Evolutionary conservation across 2,113 vertebrate genomes (phyloP).

Genomic region (Clarias macrocephalus): DNA sequence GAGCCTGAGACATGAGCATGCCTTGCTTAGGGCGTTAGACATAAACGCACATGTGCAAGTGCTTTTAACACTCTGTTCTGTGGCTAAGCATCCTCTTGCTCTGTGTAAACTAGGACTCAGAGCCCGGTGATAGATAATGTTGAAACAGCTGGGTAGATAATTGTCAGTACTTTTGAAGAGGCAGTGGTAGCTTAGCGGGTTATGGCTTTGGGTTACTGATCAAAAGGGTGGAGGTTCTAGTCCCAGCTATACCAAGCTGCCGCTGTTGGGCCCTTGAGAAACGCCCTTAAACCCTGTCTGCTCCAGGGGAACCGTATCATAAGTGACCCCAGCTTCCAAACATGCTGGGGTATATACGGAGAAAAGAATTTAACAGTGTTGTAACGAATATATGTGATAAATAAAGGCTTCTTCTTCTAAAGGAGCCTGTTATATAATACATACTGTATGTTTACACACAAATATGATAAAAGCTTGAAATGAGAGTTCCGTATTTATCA

Average conservation of each 20-base stretch:
- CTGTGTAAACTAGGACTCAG: constrained; percentile 26
- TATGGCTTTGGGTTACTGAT: too few species aligned
- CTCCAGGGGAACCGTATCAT: too few species aligned
- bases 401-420: too few species aligned
- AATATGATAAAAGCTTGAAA: constrained; percentile 58
- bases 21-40: not conserved
- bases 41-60: not conserved
- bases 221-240: too few species aligned
- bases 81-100: constrained; percentile 29
- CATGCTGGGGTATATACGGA: too few species aligned
- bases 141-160: constrained; percentile 52
- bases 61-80: constrained; percentile 25
- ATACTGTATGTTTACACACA: constrained; percentile 53
- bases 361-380: too few species aligned
- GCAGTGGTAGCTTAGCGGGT: too few species aligned
- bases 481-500: constrained; percentile 51
- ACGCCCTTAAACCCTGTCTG: too few species aligned
- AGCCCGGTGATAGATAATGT: constrained; percentile 50
- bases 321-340: too few species aligned
- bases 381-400: too few species aligned
- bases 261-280: too few species aligned
- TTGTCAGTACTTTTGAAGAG: constrained; percentile 55
- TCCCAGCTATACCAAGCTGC: too few species aligned
- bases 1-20: not conserved
- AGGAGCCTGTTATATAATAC: constrained; percentile 52